Percentiles rank a stretch among this genome's conserved stretches.
phyloP scores from a whole-genome alignment of 2,113 vertebrate species.

The Xenopus borealis region DNA sequence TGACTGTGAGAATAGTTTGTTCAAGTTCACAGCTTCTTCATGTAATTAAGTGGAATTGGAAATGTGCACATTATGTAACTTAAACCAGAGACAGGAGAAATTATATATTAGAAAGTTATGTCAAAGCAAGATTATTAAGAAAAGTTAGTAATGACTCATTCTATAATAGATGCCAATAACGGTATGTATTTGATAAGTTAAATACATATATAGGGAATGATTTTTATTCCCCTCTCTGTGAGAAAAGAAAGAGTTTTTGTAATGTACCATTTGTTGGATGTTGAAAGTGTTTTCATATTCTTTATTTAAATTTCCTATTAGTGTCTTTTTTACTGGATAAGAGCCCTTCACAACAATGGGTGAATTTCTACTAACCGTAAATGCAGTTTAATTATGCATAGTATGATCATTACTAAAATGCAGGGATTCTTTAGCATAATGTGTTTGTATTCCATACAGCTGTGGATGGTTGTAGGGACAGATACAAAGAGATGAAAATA shows the following conservation, averaged over 20 bases:
- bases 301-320: conserved; percentile 1
- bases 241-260: neutral
- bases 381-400: neutral
- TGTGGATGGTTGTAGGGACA: neutral
- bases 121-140: neutral
- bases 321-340: neutral
- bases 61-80: neutral
- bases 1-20: neutral
- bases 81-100: neutral
- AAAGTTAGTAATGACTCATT: neutral
- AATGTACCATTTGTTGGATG: neutral
- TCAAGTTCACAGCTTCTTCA: neutral
- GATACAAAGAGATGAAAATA: neutral
- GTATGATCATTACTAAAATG: neutral
- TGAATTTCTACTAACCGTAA: neutral
- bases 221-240: neutral
- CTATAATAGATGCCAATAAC: neutral
- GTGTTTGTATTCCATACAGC: neutral
- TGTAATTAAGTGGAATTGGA: neutral
- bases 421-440: conserved; percentile 1
- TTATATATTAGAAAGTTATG: neutral
- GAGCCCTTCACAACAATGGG: neutral
- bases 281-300: neutral
- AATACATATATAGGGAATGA: neutral
- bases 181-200: neutral